Percentiles rank a stretch among this genome's conserved stretches.
Conservation (phyloP, 2,888 invertebrate species). For the Anoplius nigerrimus region DNA sequence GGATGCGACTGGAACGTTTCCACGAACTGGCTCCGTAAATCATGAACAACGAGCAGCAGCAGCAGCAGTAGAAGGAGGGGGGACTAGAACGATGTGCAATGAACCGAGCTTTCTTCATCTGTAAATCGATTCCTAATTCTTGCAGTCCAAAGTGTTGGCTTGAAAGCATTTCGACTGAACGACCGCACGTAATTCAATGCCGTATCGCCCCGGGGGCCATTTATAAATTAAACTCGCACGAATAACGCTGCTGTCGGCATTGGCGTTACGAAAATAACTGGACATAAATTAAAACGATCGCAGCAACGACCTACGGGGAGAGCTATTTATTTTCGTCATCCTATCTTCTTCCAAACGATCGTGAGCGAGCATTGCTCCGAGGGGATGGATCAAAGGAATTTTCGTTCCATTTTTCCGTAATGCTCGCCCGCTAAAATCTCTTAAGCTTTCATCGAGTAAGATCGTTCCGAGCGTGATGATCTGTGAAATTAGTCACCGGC, state of each 20-base stretch:
- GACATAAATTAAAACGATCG: not conserved
- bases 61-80: too few species aligned
- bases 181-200: too few species aligned
- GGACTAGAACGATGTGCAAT: not conserved
- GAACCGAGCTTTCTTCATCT: too few species aligned
- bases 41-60: too few species aligned
- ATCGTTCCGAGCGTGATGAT: not conserved
- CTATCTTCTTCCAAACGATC: not conserved
- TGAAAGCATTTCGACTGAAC: too few species aligned
- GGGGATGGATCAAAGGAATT: not conserved
- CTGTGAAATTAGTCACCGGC: too few species aligned
- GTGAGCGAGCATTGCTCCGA: not conserved
- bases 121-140: too few species aligned
- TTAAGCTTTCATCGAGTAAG: not conserved
- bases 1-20: not conserved
- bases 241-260: too few species aligned
- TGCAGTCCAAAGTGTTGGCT: too few species aligned
- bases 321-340: not conserved
- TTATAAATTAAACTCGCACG: too few species aligned
- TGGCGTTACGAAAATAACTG: conserved; percentile 3
- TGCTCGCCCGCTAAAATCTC: not conserved
- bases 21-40: not conserved
- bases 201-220: too few species aligned
- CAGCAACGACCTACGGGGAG: not conserved
- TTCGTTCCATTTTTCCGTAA: not conserved